Evolutionary conservation across 1,140 invertebrate genomes (phyloP), one percentile per base, ranked within the genome.

Genomic region (Zelostemma sp.): DNA sequence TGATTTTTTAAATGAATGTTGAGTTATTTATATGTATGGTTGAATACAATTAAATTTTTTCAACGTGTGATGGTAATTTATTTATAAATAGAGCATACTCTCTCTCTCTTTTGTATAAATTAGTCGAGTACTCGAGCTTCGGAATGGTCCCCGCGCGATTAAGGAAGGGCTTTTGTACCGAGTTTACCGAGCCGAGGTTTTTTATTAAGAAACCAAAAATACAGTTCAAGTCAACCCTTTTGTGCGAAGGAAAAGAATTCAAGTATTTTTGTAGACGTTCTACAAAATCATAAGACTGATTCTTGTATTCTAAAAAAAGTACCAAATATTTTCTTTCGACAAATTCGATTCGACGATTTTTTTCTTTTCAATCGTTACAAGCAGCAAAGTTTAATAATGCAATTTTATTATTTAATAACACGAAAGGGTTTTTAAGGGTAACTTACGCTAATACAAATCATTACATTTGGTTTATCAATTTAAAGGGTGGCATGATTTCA

Each of bases 181-280:
- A 31, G n/a, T 14, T 14, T 48, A 21, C 19, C 19, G 15, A 43
- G 6, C 19, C 19, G 45, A 40, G 2, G 16, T 43, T 43, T 43
- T 11, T 43, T 17, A 46, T 46, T 46, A 18, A 58, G 45, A 35
- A 40, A 5, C 43, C 41, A 53, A n/a, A 35, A 51, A 19, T 17
- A 49, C 40, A 53, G n/a, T 58, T 48, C 45, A 28, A 64, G 38
- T 66, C 53, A 58, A 66, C 55, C 62, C 55, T 66, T 66, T 66
- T 48, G 48, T 59, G 56, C 50, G n/a, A n/a, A 53, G 25, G 14
- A 11, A 47, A 55, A 33, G 43, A 6, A 46, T 47, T 25, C 25
- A 49, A 16, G 19, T 50, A 16, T 41, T 61, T 53, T 19, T 21
- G 47, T 62, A 63, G 51, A 54, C 51, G 41, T 14, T 51, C 48